Evolutionary conservation across 2,797 vertebrate species (phyloP), one percentile per base, ranked within the genome.

Genomic region (Typhlichthys eigenmanni): DNA sequence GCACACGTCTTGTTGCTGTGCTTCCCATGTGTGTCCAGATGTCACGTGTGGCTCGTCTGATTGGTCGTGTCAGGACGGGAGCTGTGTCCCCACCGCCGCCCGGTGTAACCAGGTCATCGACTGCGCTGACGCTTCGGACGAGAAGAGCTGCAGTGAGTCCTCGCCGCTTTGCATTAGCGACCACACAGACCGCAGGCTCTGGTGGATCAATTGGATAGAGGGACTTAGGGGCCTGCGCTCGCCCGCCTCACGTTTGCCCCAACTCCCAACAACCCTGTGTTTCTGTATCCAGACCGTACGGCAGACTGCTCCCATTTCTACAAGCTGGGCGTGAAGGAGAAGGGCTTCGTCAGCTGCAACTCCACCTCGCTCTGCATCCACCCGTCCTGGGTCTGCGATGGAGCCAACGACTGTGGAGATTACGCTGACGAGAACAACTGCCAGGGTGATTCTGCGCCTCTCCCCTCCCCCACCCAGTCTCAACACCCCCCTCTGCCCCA

Each of bases 371-470:
- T 99, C 62, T 99, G 98, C 84, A 88, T 99, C 86, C 94, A 98
- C 84, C 95, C 94, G 3, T 92, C 93, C 34, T 99, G 98, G 98
- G 91, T 97, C 81, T 99, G 98, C 7, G 97, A 99, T 66, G 98
- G 97, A 1, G 93, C 98, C 68, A 98, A 99, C 34, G 97, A 99
- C 89, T 98, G 97, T 4, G 97, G 97, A 54, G 97, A 99, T 92
- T 98, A 96, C 38, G 94, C 95, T 5, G 98, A 99, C 74, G 98
- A 99, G 89, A 87, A 93, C 58, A 95, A 94, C 87, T 99, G 97
- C 73, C 94, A 91, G 79, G 90, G 93, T 94, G 87, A 91, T 78
- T 68, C 10, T 45, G 11, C 9, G n/a, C 24, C n/a, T 12, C 60
- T 45, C 24, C 38, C 16, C 38, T 55, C 19, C 49, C 46, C 13